phyloP scores from a whole-genome alignment of 2,888 invertebrate genomes.

The Oscheius myriophilus region DNA sequence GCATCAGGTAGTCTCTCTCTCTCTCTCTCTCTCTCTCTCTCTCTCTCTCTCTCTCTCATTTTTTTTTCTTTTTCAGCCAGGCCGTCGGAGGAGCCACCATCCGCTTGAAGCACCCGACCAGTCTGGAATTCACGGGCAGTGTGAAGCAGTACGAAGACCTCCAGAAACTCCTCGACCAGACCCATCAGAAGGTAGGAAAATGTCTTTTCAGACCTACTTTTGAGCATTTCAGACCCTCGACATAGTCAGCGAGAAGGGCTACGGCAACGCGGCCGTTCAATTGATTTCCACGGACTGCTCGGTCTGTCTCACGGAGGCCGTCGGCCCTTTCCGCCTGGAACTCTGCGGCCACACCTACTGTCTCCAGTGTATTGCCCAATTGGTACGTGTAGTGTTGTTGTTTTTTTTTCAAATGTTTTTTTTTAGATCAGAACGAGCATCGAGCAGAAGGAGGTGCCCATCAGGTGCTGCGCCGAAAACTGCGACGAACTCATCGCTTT shows the following conservation, averaged over 20 bases:
- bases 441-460: too few species aligned
- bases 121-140: conserved; percentile 3
- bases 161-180: conserved; percentile 3
- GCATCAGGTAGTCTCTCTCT: not conserved
- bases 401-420: too few species aligned
- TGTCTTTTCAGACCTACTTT: not conserved
- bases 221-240: conserved; percentile 1
- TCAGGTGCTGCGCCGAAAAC: too few species aligned
- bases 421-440: too few species aligned
- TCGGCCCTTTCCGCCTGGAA: not conserved
- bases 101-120: not conserved
- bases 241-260: not conserved
- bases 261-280: not conserved
- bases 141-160: conserved; percentile 18
- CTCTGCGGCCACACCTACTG: conserved; percentile 22
- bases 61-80: not conserved
- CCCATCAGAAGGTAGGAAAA: conserved; percentile 3
- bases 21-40: too few species aligned
- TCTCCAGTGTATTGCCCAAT: conserved; percentile 11
- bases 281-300: not conserved
- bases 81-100: conserved; percentile 4
- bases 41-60: too few species aligned
- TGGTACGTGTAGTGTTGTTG: not conserved
- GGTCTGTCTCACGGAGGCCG: conserved; percentile 4
- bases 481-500: too few species aligned